Conservation (phyloP, 2,888 invertebrate genomes). For the Melieria omissa region DNA sequence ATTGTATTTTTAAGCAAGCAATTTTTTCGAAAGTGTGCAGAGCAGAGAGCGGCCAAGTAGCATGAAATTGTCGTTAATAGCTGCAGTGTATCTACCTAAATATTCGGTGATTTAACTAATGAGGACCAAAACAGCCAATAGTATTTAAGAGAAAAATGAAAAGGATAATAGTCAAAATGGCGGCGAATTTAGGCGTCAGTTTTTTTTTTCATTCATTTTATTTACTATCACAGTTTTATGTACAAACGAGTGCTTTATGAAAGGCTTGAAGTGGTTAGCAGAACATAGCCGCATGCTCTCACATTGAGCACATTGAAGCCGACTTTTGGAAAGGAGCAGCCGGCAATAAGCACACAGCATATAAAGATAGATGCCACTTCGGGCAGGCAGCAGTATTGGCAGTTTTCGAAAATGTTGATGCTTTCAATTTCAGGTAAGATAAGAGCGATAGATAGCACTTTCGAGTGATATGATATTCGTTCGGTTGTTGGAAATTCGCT, state of each 20-base stretch:
- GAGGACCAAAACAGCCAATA: not conserved
- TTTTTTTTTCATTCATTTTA: conserved; percentile 18
- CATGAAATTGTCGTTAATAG: not conserved
- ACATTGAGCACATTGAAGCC: no score
- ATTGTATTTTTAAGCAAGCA: conserved; percentile 12
- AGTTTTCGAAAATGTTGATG: not conserved
- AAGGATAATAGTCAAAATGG: no score
- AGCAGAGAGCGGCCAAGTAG: no score
- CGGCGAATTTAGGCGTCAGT: no score
- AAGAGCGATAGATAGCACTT: not conserved
- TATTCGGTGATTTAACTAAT: not conserved
- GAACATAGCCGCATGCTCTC: no score
- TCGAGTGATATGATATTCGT: not conserved
- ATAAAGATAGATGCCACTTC: not conserved
- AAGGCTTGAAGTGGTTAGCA: not conserved
- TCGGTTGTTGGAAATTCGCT: not conserved
- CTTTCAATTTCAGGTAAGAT: no score
- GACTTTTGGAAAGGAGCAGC: no score
- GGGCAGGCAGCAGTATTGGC: not conserved
- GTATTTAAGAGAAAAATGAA: no score
- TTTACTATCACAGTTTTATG: conserved; percentile 62
- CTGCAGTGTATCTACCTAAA: not conserved
- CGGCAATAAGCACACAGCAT: no score
- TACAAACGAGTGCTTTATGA: conserved; percentile 54
- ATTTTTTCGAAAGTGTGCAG: conserved; percentile 18